These are phyloP conservation scores for Agrotis ipsilon DNA, from an alignment of 2,888 invertebrate species.

Conservation along the genomic window DNA sequence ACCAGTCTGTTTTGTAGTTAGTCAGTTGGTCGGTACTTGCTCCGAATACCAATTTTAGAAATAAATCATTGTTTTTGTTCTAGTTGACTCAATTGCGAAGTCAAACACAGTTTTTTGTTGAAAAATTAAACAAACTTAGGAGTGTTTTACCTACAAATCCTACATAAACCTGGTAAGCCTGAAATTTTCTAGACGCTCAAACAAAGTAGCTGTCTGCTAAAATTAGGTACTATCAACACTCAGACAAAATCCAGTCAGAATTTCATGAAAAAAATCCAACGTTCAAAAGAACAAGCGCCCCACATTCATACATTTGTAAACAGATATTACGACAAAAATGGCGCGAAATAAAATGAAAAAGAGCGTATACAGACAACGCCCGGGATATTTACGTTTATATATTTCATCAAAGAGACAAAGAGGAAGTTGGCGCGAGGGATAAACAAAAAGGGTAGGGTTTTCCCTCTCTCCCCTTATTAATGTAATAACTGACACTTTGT, in stretches of 20 bases:
- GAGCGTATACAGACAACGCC: slow-evolving; percentile 65
- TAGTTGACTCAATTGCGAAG: background rate
- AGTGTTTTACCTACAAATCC: background rate
- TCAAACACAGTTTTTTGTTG: slow-evolving; percentile 6
- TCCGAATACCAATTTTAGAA: slow-evolving; percentile 48
- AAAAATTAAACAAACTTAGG: slow-evolving; percentile 7
- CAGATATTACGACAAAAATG: slow-evolving; percentile 69
- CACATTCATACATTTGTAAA: slow-evolving; percentile 73
- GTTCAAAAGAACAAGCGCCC: slow-evolving; percentile 58
- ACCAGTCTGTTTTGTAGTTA: slow-evolving; percentile 33
- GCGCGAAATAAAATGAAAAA: slow-evolving; percentile 70
- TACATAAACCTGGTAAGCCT: background rate
- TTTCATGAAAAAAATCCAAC: slow-evolving; percentile 36
- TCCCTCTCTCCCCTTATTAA: slow-evolving; percentile 86
- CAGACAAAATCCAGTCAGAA: slow-evolving; percentile 25
- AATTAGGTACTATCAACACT: slow-evolving; percentile 20
- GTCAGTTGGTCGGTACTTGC: slow-evolving; percentile 31
- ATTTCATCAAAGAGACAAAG: slow-evolving; percentile 78
- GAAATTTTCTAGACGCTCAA: slow-evolving; percentile 9
- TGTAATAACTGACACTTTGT: slow-evolving; percentile 90
- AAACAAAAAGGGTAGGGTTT: slow-evolving; percentile 87
- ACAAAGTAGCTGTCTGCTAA: background rate
- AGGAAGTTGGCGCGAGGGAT: slow-evolving; percentile 78
- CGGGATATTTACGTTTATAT: slow-evolving; percentile 67
- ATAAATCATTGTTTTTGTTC: slow-evolving; percentile 43